A percentile compares a stretch with the other conserved stretches of the same genome.
Conservation (phyloP, 35 echinoderm and acorn worm genomes). For the Apostichopus japonicus region DNA sequence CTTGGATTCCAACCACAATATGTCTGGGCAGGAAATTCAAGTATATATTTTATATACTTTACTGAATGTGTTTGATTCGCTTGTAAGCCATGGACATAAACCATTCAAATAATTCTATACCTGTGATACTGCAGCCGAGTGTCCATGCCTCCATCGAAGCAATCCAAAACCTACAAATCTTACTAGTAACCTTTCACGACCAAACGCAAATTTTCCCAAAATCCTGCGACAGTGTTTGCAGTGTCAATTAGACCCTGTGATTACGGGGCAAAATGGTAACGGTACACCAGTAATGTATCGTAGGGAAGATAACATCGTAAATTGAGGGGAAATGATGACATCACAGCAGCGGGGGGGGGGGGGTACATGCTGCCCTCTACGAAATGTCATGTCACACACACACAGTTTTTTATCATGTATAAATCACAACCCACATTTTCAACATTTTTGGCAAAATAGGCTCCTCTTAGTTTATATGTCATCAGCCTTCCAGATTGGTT, state of each 20-base stretch:
- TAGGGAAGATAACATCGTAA: not conserved
- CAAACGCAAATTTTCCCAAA: not conserved
- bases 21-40: not conserved
- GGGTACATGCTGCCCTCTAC: not conserved
- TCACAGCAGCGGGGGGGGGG: not conserved
- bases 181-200: not conserved
- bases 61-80: not conserved
- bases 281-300: not conserved
- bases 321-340: not conserved
- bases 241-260: not conserved
- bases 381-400: not conserved
- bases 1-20: not conserved
- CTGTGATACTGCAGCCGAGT: not conserved
- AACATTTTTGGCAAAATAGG: too few relatives aligned
- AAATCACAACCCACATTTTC: too few relatives aligned
- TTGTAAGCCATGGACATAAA: not conserved
- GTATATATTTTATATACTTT: not conserved
- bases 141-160: not conserved
- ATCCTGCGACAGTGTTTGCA: not conserved
- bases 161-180: not conserved
- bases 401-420: too few relatives aligned
- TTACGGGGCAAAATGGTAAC: not conserved
- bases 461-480: too few relatives aligned
- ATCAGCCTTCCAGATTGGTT: too few relatives aligned
- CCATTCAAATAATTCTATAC: not conserved